Base-by-base conservation (phyloP, 2,113 vertebrate genomes). In the Myodes glareolus region DNA sequence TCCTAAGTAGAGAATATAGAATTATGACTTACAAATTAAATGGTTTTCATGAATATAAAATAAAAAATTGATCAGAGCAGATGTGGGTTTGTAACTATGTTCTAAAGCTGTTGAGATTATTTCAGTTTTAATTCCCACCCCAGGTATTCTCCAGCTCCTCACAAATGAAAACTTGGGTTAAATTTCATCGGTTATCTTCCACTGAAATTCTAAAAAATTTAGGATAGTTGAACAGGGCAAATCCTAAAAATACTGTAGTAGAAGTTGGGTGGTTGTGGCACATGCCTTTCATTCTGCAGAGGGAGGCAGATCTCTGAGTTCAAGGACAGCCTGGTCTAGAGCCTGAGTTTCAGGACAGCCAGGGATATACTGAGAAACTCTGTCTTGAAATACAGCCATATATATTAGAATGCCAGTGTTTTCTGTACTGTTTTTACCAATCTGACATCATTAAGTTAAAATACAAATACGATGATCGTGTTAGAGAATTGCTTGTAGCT, bases 81-180 rank as follows among this genome's bases (percentile, higher is more conserved):
- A 97, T 10, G 96, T 97, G 97, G 93, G 96, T 96, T 95, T 92
- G 95, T 97, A 97, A 97, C 94, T 88, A 10, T 97, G 82, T 97
- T 97, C 94, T 96, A 88, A 95, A 97, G 93, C 96, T 97, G 96
- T 90, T 90, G 68, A 96, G 92, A 91, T 97, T 96, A 97, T 96
- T 97, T 97, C 93, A 96, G 96, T 97, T 97, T 98, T 89, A 97
- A 92, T 95, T 96, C 92, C 92, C 91, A 96, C 95, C 97, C 73
- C 82, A 84, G 94, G 76, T 96, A 93, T 78, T 93, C 96, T 95
- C 95, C 96, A 97, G 72, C 17, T 98, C 88, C 76, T 92, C 72
- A 63, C 95, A 97, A 94, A 96, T 96, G 93, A 91, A 95, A 96
- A 33, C 82, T 97, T 95, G 61, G 72, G 47, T 97, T 95, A 82